These are phyloP conservation scores for Zalophus californianus DNA, from an alignment of 2,797 vertebrate genomes.

Conservation along the genomic window DNA sequence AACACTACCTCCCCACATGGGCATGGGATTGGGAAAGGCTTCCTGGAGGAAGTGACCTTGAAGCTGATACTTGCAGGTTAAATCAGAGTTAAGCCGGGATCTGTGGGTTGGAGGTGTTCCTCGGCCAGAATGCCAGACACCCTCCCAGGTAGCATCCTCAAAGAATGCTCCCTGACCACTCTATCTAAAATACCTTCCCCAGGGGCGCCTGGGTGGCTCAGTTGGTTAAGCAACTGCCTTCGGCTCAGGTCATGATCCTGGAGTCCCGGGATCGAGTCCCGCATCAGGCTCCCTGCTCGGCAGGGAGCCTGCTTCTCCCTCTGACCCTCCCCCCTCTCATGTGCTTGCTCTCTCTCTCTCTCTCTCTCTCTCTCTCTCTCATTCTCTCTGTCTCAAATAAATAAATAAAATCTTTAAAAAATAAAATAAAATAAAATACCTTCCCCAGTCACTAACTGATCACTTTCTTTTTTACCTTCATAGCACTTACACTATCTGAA, in stretches of 20 bases:
- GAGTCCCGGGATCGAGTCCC: too few species aligned
- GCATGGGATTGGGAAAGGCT: background rate
- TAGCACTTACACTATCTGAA: background rate
- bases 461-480: background rate
- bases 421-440: background rate
- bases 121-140: background rate
- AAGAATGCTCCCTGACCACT: background rate
- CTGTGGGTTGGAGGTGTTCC: background rate
- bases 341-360: too few species aligned
- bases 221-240: too few species aligned
- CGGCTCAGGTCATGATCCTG: too few species aligned
- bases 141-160: background rate
- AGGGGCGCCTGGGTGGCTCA: too few species aligned
- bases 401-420: too few species aligned
- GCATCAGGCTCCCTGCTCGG: too few species aligned
- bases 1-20: background rate
- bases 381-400: too few species aligned
- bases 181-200: background rate
- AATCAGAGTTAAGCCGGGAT: background rate
- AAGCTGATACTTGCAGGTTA: background rate
- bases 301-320: too few species aligned
- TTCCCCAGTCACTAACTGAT: background rate
- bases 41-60: slow-evolving; percentile 48
- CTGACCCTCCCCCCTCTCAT: too few species aligned
- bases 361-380: too few species aligned